Evolutionary conservation across 1,140 invertebrate genomes (phyloP).

Genomic region (Solenopsis fugax): DNA sequence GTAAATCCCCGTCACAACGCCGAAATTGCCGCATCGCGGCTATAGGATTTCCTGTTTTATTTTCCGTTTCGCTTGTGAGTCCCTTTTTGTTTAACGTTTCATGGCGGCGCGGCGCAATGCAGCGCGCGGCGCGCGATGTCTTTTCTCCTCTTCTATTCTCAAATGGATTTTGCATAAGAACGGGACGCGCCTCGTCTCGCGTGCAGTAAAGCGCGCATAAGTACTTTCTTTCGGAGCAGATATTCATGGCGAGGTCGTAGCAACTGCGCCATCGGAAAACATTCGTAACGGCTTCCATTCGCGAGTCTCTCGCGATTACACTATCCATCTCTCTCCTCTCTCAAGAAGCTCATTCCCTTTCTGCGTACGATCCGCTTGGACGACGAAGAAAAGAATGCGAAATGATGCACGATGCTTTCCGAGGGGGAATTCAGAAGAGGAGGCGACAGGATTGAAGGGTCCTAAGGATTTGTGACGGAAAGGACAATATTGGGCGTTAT

Average conservation of each 20-base stretch:
- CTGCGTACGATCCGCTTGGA: constrained; percentile 16
- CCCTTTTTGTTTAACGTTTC: constrained; percentile 59
- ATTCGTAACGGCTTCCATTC: constrained; percentile 62
- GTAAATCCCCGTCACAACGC: constrained; percentile 49
- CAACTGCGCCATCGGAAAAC: constrained; percentile 54
- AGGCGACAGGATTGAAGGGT: constrained; percentile 37
- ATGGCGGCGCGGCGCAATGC: constrained; percentile 19
- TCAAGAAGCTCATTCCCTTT: constrained; percentile 40
- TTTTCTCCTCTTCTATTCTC: constrained; percentile 42
- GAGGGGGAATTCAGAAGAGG: neutral
- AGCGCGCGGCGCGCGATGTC: neutral
- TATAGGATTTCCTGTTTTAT: constrained; percentile 43
- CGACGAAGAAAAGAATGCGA: constrained; percentile 61
- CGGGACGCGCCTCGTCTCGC: constrained; percentile 28
- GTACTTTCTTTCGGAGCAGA: constrained; percentile 28
- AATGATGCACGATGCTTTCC: constrained; percentile 54
- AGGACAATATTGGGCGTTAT: constrained; percentile 57
- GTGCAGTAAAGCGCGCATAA: constrained; percentile 58
- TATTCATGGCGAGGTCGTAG: constrained; percentile 52
- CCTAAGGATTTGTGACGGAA: constrained; percentile 45
- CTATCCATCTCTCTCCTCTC: constrained; percentile 32
- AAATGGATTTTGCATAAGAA: constrained; percentile 63
- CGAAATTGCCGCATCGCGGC: constrained; percentile 48
- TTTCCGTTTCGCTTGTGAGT: constrained; percentile 46
- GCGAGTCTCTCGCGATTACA: constrained; percentile 52